These are phyloP conservation scores for Kryptolebias ocellatus DNA, from an alignment of 2,797 vertebrate species.

Conservation along the genomic window DNA sequence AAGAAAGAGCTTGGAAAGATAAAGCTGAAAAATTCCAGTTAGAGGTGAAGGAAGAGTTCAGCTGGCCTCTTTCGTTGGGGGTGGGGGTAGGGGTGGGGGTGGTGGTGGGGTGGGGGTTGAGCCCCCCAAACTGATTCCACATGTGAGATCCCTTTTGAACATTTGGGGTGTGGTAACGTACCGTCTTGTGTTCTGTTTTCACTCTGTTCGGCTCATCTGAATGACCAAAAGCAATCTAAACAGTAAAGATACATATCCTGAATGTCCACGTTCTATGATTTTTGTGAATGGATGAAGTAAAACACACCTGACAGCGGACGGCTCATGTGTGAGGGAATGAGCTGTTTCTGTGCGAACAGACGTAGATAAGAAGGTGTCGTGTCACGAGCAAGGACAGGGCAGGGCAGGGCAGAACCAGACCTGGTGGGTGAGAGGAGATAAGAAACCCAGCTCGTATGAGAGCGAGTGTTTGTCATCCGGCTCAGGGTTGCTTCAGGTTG, in stretches of 20 bases:
- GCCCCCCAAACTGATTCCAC: slow-evolving; percentile 21
- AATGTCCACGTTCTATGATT: not conserved
- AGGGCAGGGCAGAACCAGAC: slow-evolving; percentile 34
- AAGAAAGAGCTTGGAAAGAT: not conserved
- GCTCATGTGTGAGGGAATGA: slow-evolving; percentile 22
- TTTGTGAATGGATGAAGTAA: slow-evolving; percentile 10
- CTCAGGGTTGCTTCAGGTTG: slow-evolving; percentile 29
- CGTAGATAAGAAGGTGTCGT: slow-evolving; percentile 65
- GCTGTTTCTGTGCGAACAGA: slow-evolving; percentile 41
- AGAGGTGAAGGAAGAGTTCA: not conserved
- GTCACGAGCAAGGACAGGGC: slow-evolving; percentile 53
- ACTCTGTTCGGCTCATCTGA: not conserved
- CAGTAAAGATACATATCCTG: too few relatives aligned
- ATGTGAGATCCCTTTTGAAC: slow-evolving; percentile 31
- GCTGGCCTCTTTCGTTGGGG: not conserved
- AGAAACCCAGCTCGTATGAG: slow-evolving; percentile 34
- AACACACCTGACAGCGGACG: slow-evolving; percentile 24
- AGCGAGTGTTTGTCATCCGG: slow-evolving; percentile 27
- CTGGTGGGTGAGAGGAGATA: slow-evolving; percentile 52
- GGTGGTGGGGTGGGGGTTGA: too few relatives aligned
- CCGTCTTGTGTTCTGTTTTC: slow-evolving; percentile 14
- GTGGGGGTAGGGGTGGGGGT: too few relatives aligned
- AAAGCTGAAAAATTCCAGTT: not conserved
- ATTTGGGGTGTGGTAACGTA: slow-evolving; percentile 30
- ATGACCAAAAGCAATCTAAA: too few relatives aligned